Conservation (phyloP, 1,140 invertebrate species). For the Rhyzopertha dominica region DNA sequence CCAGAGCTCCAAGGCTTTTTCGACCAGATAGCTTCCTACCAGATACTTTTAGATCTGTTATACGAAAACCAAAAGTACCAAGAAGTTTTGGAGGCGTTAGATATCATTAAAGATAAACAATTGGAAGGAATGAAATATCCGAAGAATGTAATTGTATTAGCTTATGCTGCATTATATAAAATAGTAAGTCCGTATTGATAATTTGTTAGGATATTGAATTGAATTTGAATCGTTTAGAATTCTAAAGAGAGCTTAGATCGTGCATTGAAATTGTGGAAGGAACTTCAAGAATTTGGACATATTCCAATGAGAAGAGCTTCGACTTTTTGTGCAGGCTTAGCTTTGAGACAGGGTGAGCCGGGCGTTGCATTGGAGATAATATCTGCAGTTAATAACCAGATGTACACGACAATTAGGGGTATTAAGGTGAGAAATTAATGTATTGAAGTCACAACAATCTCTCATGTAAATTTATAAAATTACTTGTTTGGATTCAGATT, state of each 20-base stretch:
- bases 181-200: conserved; percentile 51
- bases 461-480: too few relatives aligned
- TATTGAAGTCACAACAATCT: too few relatives aligned
- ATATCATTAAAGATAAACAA: conserved; percentile 54
- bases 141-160: conserved; percentile 59
- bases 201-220: neutral
- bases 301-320: conserved; percentile 54
- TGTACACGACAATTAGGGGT: conserved; percentile 64
- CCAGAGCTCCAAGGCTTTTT: conserved; percentile 59
- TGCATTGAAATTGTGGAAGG: conserved; percentile 55
- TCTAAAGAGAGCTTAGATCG: conserved; percentile 63
- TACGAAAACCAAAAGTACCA: conserved; percentile 65
- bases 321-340: conserved; percentile 59
- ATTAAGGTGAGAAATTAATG: conserved; percentile 60
- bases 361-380: conserved; percentile 64
- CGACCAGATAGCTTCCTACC: conserved; percentile 63
- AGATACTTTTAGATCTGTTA: conserved; percentile 67
- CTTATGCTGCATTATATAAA: conserved; percentile 69
- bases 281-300: conserved; percentile 52
- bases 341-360: conserved; percentile 63
- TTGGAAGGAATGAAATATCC: conserved; percentile 59
- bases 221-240: conserved; percentile 55
- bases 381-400: conserved; percentile 45
- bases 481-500: too few relatives aligned
- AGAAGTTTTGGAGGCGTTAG: conserved; percentile 61